These are phyloP conservation scores for Pseudolaguvia tuberculata DNA, from an alignment of 2,113 vertebrate genomes.

Conservation along the genomic window DNA sequence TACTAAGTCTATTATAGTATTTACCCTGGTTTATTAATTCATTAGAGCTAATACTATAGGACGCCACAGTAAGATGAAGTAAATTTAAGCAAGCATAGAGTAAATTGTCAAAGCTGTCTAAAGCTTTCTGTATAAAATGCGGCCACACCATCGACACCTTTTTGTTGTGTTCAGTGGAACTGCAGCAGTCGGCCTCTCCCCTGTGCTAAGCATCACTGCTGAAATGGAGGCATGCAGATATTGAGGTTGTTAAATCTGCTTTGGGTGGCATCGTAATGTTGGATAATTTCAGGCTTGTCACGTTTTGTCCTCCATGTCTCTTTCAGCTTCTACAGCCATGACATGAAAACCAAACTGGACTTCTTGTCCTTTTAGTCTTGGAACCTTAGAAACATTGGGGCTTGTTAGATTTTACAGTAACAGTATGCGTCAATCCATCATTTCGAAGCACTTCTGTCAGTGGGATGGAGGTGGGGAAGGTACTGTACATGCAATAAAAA, in stretches of 20 bases:
- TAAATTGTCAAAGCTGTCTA: not conserved
- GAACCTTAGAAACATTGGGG: not conserved
- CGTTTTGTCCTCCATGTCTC: not conserved
- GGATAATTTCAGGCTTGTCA: not conserved
- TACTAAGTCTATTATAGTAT: no score
- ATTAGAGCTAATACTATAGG: no score
- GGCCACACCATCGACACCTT: not conserved
- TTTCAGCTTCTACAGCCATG: not conserved
- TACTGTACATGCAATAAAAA: not conserved
- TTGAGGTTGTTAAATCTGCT: not conserved
- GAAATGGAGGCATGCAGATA: not conserved
- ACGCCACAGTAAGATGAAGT: no score
- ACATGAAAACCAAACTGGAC: not conserved
- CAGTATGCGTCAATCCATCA: not conserved
- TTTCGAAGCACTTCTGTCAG: not conserved
- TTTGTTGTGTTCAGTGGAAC: not conserved
- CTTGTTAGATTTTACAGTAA: not conserved
- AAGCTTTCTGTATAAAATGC: no score
- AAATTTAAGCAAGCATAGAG: slow-evolving; percentile 1
- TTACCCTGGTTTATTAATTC: no score
- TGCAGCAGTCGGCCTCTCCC: not conserved
- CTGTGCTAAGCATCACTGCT: not conserved
- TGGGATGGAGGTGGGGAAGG: not conserved
- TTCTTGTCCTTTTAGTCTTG: not conserved
- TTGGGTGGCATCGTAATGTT: not conserved